Evolutionary conservation across 2,888 invertebrate genomes (phyloP), one percentile per base, ranked within the genome.

Genomic region (Drosophila meridionalis): DNA sequence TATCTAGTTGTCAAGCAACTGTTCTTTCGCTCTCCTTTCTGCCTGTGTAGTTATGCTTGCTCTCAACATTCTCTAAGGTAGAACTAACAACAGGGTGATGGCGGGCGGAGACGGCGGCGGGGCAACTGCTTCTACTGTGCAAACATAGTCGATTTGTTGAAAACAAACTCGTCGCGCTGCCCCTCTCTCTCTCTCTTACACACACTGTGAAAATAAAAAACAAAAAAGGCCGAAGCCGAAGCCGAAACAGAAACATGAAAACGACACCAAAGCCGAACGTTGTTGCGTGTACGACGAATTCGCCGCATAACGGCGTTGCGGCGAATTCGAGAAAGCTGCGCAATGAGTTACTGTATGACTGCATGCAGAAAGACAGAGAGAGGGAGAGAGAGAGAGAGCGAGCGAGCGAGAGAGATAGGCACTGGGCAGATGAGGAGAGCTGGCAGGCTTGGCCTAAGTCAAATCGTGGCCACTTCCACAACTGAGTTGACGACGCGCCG

Each of bases 91-190:
- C 28, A 40, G 40, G 11, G 0, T 5, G 34, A 36, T 28, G 26
- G 8, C 14, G 40, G 53, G 40, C 42, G 34, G 9, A 9, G 3
- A 7, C 4, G 6, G 12, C 20, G 36, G 12, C 1, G 20, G 8
- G 48, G n/a, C 36, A n/a, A 48, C 11, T 59, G 60, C 47, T 30
- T 63, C 63, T 58, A 67, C 64, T 58, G 40, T 63, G 68, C 72
- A 81, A 80, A 68, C 82, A 81, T 66, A 68, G 80, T 76, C 80
- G 80, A 80, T 80, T 80, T 80, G 80, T 67, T 79, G 73, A 76
- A 80, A 80, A 80, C 79, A 82, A 78, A 81, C 47, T 8, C 20
- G 0, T 2, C 20, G 5, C 28, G 2, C 9, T 11, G 1, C 14
- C 9, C 34, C 26, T 34, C 28, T 12, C 20, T 20, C 20, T 20